These are phyloP conservation scores for Phacellophora camtschatica DNA, from an alignment of 30 jellyfish, hydroid and myxozoan species.

Conservation along the genomic window DNA sequence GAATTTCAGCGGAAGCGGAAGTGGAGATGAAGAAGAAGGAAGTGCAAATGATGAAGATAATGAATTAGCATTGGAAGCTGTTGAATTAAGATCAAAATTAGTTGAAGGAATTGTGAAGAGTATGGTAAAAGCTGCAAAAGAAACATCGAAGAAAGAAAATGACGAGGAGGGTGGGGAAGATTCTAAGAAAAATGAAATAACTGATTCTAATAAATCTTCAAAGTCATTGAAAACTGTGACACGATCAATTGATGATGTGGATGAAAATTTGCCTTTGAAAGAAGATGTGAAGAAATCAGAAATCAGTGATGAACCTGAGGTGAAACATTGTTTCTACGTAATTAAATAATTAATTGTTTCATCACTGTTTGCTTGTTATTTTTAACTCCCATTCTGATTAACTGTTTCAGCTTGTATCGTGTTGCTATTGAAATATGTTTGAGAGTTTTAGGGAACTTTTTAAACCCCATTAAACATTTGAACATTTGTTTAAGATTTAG, in stretches of 20 bases:
- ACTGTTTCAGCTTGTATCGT: too few relatives aligned
- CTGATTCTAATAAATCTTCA: neutral
- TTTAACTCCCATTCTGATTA: too few relatives aligned
- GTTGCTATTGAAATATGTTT: too few relatives aligned
- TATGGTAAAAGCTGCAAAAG: conserved; percentile 55
- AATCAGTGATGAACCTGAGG: neutral
- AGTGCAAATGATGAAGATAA: conserved; percentile 5
- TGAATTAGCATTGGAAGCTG: neutral
- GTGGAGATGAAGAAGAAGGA: conserved; percentile 55
- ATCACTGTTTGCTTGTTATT: too few relatives aligned
- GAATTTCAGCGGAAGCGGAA: conserved; percentile 40
- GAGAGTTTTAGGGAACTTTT: too few relatives aligned
- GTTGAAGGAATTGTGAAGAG: conserved; percentile 45
- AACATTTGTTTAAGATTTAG: too few relatives aligned
- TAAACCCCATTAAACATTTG: too few relatives aligned
- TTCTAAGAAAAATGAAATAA: neutral
- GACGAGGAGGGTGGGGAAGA: neutral
- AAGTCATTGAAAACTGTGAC: conserved; percentile 10
- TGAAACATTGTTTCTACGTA: neutral
- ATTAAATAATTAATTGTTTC: too few relatives aligned
- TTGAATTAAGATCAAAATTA: neutral
- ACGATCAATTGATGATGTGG: conserved; percentile 44
- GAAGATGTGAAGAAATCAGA: neutral
- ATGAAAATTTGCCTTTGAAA: neutral
- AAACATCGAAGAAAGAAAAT: neutral